phyloP scores from a whole-genome alignment of 2,888 invertebrate species.

The Eledona agricola region DNA sequence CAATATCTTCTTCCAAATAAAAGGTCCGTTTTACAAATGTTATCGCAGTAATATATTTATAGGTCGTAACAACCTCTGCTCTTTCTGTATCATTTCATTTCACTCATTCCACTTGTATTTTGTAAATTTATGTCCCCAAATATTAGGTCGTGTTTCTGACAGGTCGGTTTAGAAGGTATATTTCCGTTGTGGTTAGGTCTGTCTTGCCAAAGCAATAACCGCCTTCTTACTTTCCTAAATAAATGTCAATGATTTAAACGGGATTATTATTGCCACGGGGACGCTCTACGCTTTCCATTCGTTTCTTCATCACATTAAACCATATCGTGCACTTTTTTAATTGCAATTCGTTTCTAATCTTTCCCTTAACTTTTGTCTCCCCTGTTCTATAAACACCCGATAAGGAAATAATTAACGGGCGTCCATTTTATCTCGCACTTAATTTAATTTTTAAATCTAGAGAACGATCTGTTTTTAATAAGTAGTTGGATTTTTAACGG shows the following conservation, averaged over 20 bases:
- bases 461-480: no score
- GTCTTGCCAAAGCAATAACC: conserved; percentile 54
- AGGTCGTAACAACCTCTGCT: conserved; percentile 47
- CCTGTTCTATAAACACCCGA: no score
- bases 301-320: conserved; percentile 27
- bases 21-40: conserved; percentile 64
- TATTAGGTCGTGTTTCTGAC: conserved; percentile 64
- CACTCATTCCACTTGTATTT: conserved; percentile 65
- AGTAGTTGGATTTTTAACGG: no score
- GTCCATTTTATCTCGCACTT: no score
- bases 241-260: conserved; percentile 60
- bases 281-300: conserved; percentile 32
- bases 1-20: conserved; percentile 63
- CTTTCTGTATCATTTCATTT: conserved; percentile 54
- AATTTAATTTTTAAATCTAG: no score
- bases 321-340: neutral
- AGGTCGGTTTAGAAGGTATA: conserved; percentile 52
- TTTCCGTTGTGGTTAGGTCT: conserved; percentile 54
- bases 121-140: conserved; percentile 67
- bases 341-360: conserved; percentile 10
- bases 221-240: conserved; percentile 56
- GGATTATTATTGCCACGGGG: conserved; percentile 50
- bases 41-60: conserved; percentile 64
- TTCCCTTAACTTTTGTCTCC: no score
- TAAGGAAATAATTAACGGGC: no score